Conservation (phyloP, 64 coral and sea anemone genomes). For the Hydrozoanthus tunicans region DNA sequence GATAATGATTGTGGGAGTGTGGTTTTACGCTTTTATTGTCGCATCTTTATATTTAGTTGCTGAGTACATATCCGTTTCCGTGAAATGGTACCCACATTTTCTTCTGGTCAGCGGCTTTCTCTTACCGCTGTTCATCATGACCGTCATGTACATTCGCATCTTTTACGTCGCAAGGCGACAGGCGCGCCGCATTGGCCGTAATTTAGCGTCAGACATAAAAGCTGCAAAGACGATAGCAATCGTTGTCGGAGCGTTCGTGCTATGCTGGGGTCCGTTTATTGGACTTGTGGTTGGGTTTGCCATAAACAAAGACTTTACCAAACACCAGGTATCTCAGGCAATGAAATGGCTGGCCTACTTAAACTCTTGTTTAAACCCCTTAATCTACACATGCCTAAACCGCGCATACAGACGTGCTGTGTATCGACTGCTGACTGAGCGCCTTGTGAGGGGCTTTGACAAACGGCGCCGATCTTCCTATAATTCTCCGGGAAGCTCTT, state of each 20-base stretch:
- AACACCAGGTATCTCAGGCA: slow-evolving; percentile 45
- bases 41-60: neutral
- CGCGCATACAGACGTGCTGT: slow-evolving; percentile 79
- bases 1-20: slow-evolving; percentile 64
- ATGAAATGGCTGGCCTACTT: slow-evolving; percentile 90
- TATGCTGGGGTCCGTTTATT: slow-evolving; percentile 92
- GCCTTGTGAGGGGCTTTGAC: neutral
- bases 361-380: slow-evolving; percentile 88
- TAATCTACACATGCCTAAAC: slow-evolving; percentile 87
- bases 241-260: slow-evolving; percentile 79
- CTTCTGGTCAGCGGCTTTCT: slow-evolving; percentile 62
- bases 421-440: slow-evolving; percentile 34
- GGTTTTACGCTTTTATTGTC: slow-evolving; percentile 78
- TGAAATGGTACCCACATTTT: slow-evolving; percentile 43
- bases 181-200: slow-evolving; percentile 74
- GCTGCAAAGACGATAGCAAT: slow-evolving; percentile 93
- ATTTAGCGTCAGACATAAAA: slow-evolving; percentile 84
- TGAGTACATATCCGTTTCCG: neutral
- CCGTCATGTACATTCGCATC: slow-evolving; percentile 82
- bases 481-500: neutral
- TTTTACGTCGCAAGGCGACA: slow-evolving; percentile 79
- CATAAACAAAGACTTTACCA: slow-evolving; percentile 1
- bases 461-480: slow-evolving; percentile 18
- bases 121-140: slow-evolving; percentile 76
- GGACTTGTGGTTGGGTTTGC: slow-evolving; percentile 59